These are phyloP conservation scores for Autographa pulchrina DNA, from an alignment of 2,888 invertebrate genomes.

Conservation along the genomic window DNA sequence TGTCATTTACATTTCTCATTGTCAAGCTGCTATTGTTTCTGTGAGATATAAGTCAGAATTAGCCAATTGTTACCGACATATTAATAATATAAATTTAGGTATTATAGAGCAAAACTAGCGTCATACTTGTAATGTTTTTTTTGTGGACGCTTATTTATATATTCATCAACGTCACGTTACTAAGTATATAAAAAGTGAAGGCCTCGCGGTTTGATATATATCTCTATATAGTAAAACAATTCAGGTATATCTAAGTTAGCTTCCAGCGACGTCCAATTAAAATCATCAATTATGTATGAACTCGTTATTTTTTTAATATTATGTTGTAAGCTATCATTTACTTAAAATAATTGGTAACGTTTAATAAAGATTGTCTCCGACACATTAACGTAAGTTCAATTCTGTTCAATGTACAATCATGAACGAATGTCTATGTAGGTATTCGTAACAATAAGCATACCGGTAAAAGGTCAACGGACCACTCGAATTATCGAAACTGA, in stretches of 20 bases:
- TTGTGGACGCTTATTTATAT: conserved; percentile 23
- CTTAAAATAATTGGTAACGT: conserved; percentile 19
- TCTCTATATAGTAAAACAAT: conserved; percentile 44
- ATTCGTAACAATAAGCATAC: conserved; percentile 74
- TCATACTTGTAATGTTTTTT: conserved; percentile 15
- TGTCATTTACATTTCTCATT: conserved; percentile 52
- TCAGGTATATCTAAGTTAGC: conserved; percentile 49
- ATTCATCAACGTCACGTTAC: conserved; percentile 32
- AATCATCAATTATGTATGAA: conserved; percentile 52
- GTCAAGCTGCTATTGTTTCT: conserved; percentile 58
- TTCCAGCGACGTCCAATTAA: conserved; percentile 48
- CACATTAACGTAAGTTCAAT: neutral
- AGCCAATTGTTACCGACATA: conserved; percentile 30
- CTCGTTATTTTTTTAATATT: conserved; percentile 41
- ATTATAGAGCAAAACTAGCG: conserved; percentile 17
- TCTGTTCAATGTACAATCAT: neutral
- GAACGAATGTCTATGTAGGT: conserved; percentile 8
- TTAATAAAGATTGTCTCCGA: conserved; percentile 14
- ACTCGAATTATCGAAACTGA: conserved; percentile 85
- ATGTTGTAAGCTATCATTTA: conserved; percentile 30
- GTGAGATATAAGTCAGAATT: conserved; percentile 54
- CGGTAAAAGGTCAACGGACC: conserved; percentile 86
- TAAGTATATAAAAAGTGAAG: conserved; percentile 47
- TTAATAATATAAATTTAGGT: conserved; percentile 24
- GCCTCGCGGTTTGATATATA: conserved; percentile 47